Base-by-base conservation (phyloP, 2,888 invertebrate genomes). In the Cheilosia pagana region DNA sequence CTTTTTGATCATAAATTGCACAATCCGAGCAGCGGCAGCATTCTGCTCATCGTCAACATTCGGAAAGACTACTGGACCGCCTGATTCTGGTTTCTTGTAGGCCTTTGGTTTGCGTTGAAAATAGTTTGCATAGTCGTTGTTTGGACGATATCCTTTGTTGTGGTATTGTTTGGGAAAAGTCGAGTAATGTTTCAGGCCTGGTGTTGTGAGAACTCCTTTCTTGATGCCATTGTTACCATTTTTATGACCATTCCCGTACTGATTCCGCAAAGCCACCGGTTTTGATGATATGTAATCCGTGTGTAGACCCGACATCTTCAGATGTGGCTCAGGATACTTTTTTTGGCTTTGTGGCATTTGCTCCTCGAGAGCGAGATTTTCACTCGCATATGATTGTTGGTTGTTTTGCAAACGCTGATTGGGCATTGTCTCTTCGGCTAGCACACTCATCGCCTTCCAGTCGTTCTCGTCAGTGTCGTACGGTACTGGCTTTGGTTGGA, bases 101-200 rank as follows among this genome's bases (percentile, higher is more conserved):
- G 90, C 88, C 76, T 91, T 91, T 31, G 89, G 88, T 31, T 90
- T 89, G 8, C 89, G 89, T 75, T 90, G 90, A 75, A 91, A 91
- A 79, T 91, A 91, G 45, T 88, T 89, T 16, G 89, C 72, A 78
- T 91, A 91, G 1, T 91, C 90, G 1, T 45, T 78, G 8, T 74
- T 57, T 3, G 89, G 90, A 1, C 89, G 88, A 3, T 82, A 55
- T n/a, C 53, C 39, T 16, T 88, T 88, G 12, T 79, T 87, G 12
- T 87, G 83, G 31, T 87, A 74, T 25, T 67, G 65, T 3, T 88
- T 88, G 0, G 87, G 88, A 31, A 74, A 50, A 0, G 90, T 89
- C 1, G 92, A 89, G 87, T 90, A 93, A 88, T 93, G 92, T 81
- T 92, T 92, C 23, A 93, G 89, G 1, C 93, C 93, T 0, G 93